Evolutionary conservation across 1,140 invertebrate species (phyloP), one percentile per base, ranked within the genome.

Genomic region (Drosophila quadrilineata): DNA sequence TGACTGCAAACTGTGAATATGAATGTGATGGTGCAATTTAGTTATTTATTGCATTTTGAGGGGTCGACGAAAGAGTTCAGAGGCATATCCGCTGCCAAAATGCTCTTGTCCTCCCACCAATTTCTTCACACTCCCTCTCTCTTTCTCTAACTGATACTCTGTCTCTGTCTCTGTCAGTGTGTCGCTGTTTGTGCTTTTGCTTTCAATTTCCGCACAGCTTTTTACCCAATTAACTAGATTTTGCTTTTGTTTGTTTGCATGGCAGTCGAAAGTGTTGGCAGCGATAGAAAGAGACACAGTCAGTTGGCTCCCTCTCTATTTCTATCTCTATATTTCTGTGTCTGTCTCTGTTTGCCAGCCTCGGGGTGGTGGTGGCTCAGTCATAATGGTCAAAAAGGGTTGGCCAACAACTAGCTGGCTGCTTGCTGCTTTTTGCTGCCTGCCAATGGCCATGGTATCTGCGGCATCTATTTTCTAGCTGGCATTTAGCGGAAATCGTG

Each of bases 181-280:
- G 35, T 43, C 50, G 50, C 36, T 38, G 50, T 62, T 35, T 28
- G 45, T 54, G 64, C 60, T 43, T 71, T 71, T 85, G 70, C 77
- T 84, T 84, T 84, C 79, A 74, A 84, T 84, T 84, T 84, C 77
- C 77, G 77, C 58, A 36, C 46, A 77, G 52, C 73, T 66, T 77
- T 84, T 84, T 74, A 84, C 79, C 77, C 79, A 84, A 84, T 84
- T 84, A 84, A 84, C 79, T 85, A 74, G 74, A 85, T 84, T 84
- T 72, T 71, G 62, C 62, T 50, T 65, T 59, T 66, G 77, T 77
- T 75, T 72, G 69, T 80, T 58, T 65, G 70, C 56, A 69, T 68
- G 73, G 40, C 54, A 45, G 52, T 24, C 68, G 12, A 6, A 19
- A 19, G 6, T 38, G 16, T 6, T 9, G 5, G 35, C 16, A 19